These are phyloP conservation scores for Probosciger aterrimus DNA, from an alignment of 2,113 vertebrate genomes.

Conservation along the genomic window DNA sequence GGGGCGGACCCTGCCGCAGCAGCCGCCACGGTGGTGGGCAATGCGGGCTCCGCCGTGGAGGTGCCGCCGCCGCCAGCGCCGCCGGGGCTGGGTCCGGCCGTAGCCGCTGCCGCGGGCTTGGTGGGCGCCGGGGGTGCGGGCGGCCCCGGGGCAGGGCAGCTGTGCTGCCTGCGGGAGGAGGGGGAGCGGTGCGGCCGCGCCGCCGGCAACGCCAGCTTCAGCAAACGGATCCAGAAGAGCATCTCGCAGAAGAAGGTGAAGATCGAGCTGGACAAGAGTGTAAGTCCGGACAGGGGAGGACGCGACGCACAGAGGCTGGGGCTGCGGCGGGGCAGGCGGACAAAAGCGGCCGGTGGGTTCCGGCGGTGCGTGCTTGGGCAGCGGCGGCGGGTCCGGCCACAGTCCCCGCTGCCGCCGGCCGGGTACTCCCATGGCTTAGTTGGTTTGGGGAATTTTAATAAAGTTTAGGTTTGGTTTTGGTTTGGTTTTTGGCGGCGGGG, in stretches of 20 bases:
- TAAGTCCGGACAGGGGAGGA: conserved; percentile 6
- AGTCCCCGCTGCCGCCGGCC: background rate
- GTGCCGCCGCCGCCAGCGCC: conserved; percentile 63
- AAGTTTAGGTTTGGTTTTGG: background rate
- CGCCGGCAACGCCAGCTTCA: conserved; percentile 83
- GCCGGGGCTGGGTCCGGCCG: conserved; percentile 37
- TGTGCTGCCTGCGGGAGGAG: conserved; percentile 79
- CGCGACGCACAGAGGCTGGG: background rate
- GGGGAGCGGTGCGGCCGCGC: conserved; percentile 77
- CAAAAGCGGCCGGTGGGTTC: background rate
- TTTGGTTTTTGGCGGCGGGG: background rate
- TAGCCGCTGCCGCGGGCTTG: background rate
- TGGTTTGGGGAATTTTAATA: background rate
- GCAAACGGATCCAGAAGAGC: conserved; percentile 84
- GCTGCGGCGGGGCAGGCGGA: background rate
- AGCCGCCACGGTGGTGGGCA: conserved; percentile 25
- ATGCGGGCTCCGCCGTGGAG: conserved; percentile 19
- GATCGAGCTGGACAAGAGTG: conserved; percentile 83
- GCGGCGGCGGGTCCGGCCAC: too few relatives aligned
- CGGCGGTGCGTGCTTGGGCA: background rate
- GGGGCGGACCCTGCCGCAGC: conserved; percentile 64
- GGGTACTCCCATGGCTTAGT: background rate
- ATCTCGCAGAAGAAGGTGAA: conserved; percentile 86
- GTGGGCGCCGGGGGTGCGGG: conserved; percentile 30
- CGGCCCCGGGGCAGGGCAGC: conserved; percentile 33